Percentiles rank a stretch among this genome's conserved stretches.
phyloP scores from a whole-genome alignment of 2,113 vertebrate species.

The Ranitomeya imitator region DNA sequence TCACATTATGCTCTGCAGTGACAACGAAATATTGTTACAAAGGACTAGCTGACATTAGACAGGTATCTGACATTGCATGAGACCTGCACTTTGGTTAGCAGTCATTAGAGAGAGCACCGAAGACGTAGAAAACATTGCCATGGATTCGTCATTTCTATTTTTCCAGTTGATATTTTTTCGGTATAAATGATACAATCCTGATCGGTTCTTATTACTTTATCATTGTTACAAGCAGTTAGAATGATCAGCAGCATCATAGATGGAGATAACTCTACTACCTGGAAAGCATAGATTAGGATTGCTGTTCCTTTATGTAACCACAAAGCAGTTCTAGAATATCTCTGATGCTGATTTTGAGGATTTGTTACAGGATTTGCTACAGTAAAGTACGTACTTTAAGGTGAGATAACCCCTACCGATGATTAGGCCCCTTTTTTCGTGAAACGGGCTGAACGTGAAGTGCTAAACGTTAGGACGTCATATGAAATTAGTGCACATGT shows the following conservation, averaged over 20 bases:
- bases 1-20: slow-evolving; percentile 8
- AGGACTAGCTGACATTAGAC: slow-evolving; percentile 5
- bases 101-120: background rate
- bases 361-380: no score
- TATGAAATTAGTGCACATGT: no score
- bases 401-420: no score
- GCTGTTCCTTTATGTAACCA: no score
- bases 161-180: background rate
- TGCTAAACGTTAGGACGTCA: no score
- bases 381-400: no score
- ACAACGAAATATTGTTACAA: slow-evolving; percentile 12
- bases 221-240: background rate
- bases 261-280: background rate
- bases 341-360: no score
- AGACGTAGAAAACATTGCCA: background rate
- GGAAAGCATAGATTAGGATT: background rate
- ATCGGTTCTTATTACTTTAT: background rate
- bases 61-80: background rate
- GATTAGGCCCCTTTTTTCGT: no score
- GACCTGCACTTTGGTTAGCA: background rate
- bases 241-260: background rate
- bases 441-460: no score
- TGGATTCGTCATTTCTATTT: background rate
- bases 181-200: background rate
- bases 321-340: no score